Evolutionary conservation across 1,140 invertebrate species (phyloP).

Genomic region (Heliconius eleuchia): DNA sequence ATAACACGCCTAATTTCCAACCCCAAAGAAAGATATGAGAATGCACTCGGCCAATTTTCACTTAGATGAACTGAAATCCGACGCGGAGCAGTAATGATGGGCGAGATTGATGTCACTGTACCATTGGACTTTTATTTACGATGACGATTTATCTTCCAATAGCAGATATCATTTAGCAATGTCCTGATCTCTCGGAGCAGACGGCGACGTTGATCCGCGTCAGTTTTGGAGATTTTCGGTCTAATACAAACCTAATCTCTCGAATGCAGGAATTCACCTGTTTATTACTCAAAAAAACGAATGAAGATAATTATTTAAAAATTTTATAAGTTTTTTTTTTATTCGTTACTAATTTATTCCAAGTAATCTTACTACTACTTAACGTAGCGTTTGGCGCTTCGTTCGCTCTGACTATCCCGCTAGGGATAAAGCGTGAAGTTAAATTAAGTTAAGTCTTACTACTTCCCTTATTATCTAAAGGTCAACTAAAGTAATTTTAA

Average conservation of each 20-base stretch:
- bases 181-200: slow-evolving; percentile 25
- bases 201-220: neutral
- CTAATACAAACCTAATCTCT: neutral
- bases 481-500: no score
- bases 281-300: neutral
- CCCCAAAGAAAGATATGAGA: slow-evolving; percentile 25
- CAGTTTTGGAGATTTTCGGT: neutral
- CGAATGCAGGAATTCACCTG: neutral
- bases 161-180: slow-evolving; percentile 37
- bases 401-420: no score
- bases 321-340: no score
- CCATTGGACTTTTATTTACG: slow-evolving; percentile 47
- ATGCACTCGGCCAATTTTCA: slow-evolving; percentile 35
- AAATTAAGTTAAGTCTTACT: no score
- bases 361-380: no score
- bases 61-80: slow-evolving; percentile 42
- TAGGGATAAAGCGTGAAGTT: no score
- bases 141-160: slow-evolving; percentile 44
- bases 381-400: no score
- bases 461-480: no score
- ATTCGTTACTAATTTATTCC: no score
- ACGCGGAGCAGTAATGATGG: slow-evolving; percentile 45
- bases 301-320: neutral
- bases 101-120: slow-evolving; percentile 46
- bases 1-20: slow-evolving; percentile 12